phyloP scores from a whole-genome alignment of 2,888 invertebrate genomes.

The Drosophila conformis region DNA sequence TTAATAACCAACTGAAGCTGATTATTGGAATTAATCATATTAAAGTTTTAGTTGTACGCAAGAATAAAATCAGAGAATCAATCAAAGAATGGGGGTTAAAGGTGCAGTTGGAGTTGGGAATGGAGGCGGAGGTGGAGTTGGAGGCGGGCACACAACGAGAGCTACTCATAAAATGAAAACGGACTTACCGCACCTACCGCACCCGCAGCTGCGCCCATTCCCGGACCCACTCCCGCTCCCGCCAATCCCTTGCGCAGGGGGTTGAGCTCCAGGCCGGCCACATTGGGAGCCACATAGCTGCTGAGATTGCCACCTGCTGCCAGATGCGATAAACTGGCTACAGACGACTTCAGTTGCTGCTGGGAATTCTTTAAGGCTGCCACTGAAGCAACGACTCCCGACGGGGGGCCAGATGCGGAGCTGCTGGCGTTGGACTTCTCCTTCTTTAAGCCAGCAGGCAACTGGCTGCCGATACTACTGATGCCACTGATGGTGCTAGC shows the following conservation, averaged over 20 bases:
- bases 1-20: not conserved
- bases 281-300: constrained; percentile 47
- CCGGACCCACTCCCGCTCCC: constrained; percentile 55
- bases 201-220: constrained; percentile 57
- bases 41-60: constrained; percentile 22
- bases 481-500: constrained; percentile 73
- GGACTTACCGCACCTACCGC: constrained; percentile 84
- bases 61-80: constrained; percentile 27
- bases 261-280: constrained; percentile 64
- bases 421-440: constrained; percentile 36
- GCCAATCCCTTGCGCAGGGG: constrained; percentile 80
- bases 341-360: constrained; percentile 69
- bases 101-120: constrained; percentile 51
- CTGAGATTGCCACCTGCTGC: constrained; percentile 63
- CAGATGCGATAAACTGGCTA: constrained; percentile 68
- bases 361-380: constrained; percentile 68
- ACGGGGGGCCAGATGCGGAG: constrained; percentile 16
- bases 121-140: constrained; percentile 23
- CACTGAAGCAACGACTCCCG: constrained; percentile 59
- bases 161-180: constrained; percentile 76
- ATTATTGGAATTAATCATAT: constrained; percentile 2
- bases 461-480: constrained; percentile 31
- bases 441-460: constrained; percentile 41
- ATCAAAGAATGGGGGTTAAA: constrained; percentile 60
- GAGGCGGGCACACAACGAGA: constrained; percentile 56